phyloP scores from a whole-genome alignment of 2,888 invertebrate species.

The Slavum lentiscoides region DNA sequence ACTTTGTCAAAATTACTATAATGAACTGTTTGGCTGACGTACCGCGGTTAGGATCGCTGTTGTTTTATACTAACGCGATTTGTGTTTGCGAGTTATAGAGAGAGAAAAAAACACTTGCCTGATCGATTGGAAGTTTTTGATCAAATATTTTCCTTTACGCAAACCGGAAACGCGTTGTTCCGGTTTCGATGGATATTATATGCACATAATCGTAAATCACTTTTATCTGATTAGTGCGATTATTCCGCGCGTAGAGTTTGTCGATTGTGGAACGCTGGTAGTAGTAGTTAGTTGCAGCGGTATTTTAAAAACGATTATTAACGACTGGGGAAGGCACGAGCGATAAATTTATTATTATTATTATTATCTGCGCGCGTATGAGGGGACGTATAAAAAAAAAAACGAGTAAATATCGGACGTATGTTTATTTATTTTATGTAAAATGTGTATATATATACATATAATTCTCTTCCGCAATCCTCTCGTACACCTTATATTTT shows the following conservation, averaged over 20 bases:
- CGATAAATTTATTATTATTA: constrained; percentile 41
- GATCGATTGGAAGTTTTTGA: too few species aligned
- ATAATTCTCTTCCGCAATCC: neutral
- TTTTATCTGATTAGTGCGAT: constrained; percentile 10
- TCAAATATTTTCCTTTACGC: neutral
- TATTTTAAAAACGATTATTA: constrained; percentile 32
- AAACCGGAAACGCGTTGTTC: neutral
- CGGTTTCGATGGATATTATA: constrained; percentile 8
- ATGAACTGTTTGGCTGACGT: too few species aligned
- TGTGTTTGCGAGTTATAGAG: too few species aligned
- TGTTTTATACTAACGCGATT: too few species aligned
- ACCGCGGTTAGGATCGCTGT: too few species aligned
- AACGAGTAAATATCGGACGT: constrained; percentile 31
- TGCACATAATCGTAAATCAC: constrained; percentile 14
- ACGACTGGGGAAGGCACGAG: constrained; percentile 21
- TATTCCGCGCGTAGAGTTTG: neutral
- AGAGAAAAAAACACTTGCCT: too few species aligned
- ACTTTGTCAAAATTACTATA: too few species aligned
- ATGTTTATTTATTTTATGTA: neutral
- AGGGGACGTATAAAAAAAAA: neutral
- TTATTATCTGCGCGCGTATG: constrained; percentile 21
- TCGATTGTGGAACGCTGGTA: constrained; percentile 11
- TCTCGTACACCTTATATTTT: constrained; percentile 38
- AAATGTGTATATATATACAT: neutral
- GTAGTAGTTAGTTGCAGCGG: neutral